Conservation (phyloP, 2,888 invertebrate genomes). For the Lasioglossum lativentre region DNA sequence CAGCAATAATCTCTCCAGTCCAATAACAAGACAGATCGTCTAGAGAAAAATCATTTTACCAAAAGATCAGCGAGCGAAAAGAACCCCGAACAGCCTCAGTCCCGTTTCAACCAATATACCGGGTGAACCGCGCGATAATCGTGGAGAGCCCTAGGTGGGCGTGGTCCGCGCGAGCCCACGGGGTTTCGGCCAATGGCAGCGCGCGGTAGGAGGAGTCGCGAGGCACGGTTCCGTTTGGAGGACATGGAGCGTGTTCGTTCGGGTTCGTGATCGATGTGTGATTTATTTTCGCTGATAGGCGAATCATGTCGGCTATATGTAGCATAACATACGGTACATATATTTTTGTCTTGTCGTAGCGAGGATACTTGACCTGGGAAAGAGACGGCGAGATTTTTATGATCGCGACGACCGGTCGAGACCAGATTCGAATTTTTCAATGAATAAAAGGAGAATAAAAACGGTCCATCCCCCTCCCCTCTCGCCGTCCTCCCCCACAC, state of each 20-base stretch:
- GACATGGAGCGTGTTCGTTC: conserved; percentile 23
- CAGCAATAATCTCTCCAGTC: not conserved
- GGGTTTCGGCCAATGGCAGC: not conserved
- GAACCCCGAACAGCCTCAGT: not conserved
- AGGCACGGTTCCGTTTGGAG: conserved; percentile 7
- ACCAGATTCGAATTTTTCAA: conserved; percentile 16
- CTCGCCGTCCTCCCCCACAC: not conserved
- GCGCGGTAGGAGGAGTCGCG: conserved; percentile 1
- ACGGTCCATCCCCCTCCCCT: conserved; percentile 42
- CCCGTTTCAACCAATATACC: not conserved
- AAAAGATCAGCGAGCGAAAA: not conserved
- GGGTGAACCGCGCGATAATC: not conserved
- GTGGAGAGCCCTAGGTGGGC: not conserved
- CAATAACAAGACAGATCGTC: not conserved
- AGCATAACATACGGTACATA: not conserved
- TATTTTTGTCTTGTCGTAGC: conserved; percentile 27
- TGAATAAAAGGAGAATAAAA: not conserved
- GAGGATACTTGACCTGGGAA: not conserved
- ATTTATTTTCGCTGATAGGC: conserved; percentile 15
- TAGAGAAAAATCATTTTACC: not conserved
- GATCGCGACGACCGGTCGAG: conserved; percentile 1
- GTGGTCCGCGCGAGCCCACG: not conserved
- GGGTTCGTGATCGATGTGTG: conserved; percentile 41
- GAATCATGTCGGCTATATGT: conserved; percentile 7
- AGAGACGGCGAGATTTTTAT: not conserved